These are phyloP conservation scores for Spheniscus humboldti DNA, from an alignment of 2,797 vertebrate genomes.

Conservation along the genomic window DNA sequence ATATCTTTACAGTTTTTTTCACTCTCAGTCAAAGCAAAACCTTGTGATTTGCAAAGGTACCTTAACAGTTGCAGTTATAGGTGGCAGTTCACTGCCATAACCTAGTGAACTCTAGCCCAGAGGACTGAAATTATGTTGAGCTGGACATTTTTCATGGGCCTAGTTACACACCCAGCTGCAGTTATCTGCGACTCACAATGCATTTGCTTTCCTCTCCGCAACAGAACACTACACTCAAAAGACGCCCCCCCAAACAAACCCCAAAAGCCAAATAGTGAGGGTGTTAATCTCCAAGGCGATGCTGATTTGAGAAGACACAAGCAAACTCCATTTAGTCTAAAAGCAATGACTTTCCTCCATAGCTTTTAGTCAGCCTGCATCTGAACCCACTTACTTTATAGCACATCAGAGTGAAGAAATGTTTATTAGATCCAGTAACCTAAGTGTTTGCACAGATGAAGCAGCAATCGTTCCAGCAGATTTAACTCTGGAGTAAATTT, in stretches of 20 bases:
- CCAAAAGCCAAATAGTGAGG: neutral
- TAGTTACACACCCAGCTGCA: neutral
- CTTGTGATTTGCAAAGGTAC: neutral
- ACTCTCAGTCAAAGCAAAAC: neutral
- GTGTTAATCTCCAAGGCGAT: constrained; percentile 26
- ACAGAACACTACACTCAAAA: neutral
- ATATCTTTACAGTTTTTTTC: neutral
- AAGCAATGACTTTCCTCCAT: neutral
- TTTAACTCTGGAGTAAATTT: constrained; percentile 44
- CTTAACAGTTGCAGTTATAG: neutral
- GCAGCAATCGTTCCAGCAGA: constrained; percentile 17
- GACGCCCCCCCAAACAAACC: neutral
- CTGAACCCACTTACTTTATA: constrained; percentile 42
- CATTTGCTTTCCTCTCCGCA: neutral
- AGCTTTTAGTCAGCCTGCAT: neutral
- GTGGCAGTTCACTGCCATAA: neutral
- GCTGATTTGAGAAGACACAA: constrained; percentile 37
- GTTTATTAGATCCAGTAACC: constrained; percentile 47
- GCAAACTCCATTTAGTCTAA: constrained; percentile 7
- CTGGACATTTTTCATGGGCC: neutral
- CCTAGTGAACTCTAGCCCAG: neutral
- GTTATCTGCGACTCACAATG: neutral
- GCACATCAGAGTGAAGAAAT: constrained; percentile 53
- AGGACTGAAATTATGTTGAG: neutral
- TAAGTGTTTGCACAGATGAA: constrained; percentile 53